Evolutionary conservation across 2,113 vertebrate genomes (phyloP).

Genomic region (Siniperca chuatsi): DNA sequence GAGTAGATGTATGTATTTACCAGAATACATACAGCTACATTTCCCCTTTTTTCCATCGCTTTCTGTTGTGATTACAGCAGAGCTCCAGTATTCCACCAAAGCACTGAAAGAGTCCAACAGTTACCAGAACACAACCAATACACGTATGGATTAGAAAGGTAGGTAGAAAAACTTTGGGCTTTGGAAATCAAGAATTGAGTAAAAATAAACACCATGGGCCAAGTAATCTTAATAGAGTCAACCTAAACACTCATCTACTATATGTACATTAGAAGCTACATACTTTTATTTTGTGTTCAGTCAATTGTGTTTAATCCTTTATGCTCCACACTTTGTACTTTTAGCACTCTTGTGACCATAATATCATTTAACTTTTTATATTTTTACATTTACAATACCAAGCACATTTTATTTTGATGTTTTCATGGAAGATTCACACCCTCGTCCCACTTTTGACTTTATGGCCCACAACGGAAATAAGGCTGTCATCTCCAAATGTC

Average conservation of each 20-base stretch:
- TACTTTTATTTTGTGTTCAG: background rate
- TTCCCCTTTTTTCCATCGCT: slow-evolving; percentile 36
- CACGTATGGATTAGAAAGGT: slow-evolving; percentile 28
- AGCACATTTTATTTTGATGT: background rate
- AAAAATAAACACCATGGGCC: background rate
- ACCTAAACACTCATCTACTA: background rate
- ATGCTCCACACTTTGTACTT: background rate
- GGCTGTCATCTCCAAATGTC: background rate
- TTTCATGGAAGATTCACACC: slow-evolving; percentile 27
- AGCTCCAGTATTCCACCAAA: slow-evolving; percentile 3
- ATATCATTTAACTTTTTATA: background rate
- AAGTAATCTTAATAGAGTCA: background rate
- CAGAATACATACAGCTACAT: slow-evolving; percentile 45
- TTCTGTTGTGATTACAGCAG: slow-evolving; percentile 36
- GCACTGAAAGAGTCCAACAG: background rate
- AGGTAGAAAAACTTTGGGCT: slow-evolving; percentile 32
- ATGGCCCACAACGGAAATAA: slow-evolving; percentile 19
- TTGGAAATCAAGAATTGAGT: slow-evolving; percentile 9
- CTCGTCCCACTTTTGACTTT: background rate
- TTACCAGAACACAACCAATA: background rate
- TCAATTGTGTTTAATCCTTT: background rate
- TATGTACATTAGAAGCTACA: background rate
- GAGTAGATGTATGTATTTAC: slow-evolving; percentile 37
- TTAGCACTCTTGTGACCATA: background rate
- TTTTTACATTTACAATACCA: background rate